These are phyloP conservation scores for Cylloceria caligata DNA, from an alignment of 2,888 invertebrate genomes.

Conservation along the genomic window DNA sequence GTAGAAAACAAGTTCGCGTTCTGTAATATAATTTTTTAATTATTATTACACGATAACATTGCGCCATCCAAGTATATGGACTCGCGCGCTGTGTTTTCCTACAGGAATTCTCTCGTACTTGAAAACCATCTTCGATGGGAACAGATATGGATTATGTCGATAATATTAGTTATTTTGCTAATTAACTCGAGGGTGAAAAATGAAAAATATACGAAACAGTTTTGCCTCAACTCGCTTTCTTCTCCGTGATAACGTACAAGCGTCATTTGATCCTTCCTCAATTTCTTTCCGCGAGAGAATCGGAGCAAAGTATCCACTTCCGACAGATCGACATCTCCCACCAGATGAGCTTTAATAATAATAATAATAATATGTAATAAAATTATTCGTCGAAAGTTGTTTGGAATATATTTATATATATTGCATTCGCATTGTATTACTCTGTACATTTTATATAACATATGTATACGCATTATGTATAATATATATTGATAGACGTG, in stretches of 20 bases:
- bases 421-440: too few relatives aligned
- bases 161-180: neutral
- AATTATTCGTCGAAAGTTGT: neutral
- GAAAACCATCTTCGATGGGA: slow-evolving; percentile 8
- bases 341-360: slow-evolving; percentile 66
- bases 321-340: slow-evolving; percentile 68
- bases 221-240: slow-evolving; percentile 66
- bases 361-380: neutral
- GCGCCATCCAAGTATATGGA: neutral
- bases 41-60: neutral
- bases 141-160: slow-evolving; percentile 32
- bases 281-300: slow-evolving; percentile 62
- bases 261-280: slow-evolving; percentile 32
- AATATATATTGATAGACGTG: slow-evolving; percentile 64
- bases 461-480: too few relatives aligned
- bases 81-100: neutral
- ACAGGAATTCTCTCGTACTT: neutral
- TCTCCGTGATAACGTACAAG: slow-evolving; percentile 62
- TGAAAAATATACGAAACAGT: neutral
- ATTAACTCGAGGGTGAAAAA: neutral
- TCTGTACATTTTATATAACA: too few relatives aligned
- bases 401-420: too few relatives aligned
- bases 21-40: slow-evolving; percentile 14
- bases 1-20: slow-evolving; percentile 50
- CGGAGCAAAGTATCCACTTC: slow-evolving; percentile 70